These are phyloP conservation scores for Alviniconcha strummeri DNA, from an alignment of 2,888 invertebrate genomes.

Conservation along the genomic window DNA sequence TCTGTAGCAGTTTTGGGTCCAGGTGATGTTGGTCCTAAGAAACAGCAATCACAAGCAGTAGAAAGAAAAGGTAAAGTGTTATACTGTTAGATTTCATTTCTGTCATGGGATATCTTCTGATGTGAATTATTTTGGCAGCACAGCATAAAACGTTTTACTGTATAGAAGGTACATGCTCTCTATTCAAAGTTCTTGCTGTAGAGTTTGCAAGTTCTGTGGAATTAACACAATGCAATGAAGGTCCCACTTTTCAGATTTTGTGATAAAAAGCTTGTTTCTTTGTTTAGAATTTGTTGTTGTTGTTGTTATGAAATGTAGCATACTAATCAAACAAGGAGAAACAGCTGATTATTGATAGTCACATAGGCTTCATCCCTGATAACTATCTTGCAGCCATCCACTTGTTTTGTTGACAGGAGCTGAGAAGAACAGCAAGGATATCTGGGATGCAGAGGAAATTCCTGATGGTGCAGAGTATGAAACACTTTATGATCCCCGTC, in stretches of 20 bases:
- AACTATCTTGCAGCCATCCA: too few relatives aligned
- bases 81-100: conserved; percentile 12
- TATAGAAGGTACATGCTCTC: too few relatives aligned
- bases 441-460: conserved; percentile 71
- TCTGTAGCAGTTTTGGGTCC: conserved; percentile 52
- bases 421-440: conserved; percentile 62
- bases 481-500: conserved; percentile 68
- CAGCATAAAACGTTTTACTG: too few relatives aligned
- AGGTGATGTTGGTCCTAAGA: conserved; percentile 57
- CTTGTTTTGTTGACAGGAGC: background rate
- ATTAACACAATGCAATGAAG: too few relatives aligned
- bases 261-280: background rate
- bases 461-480: conserved; percentile 70
- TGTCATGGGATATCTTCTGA: too few relatives aligned
- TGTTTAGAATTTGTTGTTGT: background rate
- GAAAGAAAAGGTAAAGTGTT: conserved; percentile 28
- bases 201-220: too few relatives aligned
- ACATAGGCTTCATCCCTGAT: too few relatives aligned
- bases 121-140: too few relatives aligned
- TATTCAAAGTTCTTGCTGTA: too few relatives aligned
- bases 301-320: background rate
- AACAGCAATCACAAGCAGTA: conserved; percentile 23
- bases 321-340: too few relatives aligned
- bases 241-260: background rate
- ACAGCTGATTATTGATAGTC: too few relatives aligned